Evolutionary conservation across 2,113 vertebrate genomes (phyloP), one percentile per base, ranked within the genome.

Genomic region (Phaethon lepturus): DNA sequence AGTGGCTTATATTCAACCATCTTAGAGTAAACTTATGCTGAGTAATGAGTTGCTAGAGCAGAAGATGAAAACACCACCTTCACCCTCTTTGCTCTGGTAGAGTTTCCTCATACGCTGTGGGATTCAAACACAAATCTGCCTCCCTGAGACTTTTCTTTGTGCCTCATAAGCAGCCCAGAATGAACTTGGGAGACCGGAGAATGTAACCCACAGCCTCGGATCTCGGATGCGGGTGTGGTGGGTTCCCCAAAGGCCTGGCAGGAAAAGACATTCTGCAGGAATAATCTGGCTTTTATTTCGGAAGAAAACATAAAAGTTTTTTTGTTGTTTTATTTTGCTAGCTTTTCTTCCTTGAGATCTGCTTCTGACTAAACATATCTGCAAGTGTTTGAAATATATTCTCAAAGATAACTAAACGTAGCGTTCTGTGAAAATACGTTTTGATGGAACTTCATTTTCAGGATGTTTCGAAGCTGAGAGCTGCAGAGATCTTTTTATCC

Each of bases 401-500:
- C 91, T 94, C 40, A 87, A 53, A 84, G 60, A 74, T 80, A 92
- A 79, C 9, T 9, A 86, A 94, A 82, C 0, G 0, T 79, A 47
- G n/a, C 28, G 85, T 77, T 95, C 72, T 81, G n/a, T 97, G 42
- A 92, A 94, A 93, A 94, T 75, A 47, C 26, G 14, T 96, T 85
- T 88, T 90, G 79, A 71, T 94, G 44, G 58, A 94, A 95, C 50
- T 86, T 91, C 56, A 86, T 91, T 79, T 88, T 79, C 86, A 78
- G 38, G 63, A 42, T 47, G 53, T 88, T 93, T 80, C 8, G 7
- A 84, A 93, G 69, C 94, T 66, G 80, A 92, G 40, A 80, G n/a
- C 58, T 84, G 62, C 89, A 64, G 63, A 92, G 75, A 93, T 95
- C 89, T 91, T 85, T 91, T 92, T 94, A 86, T 87, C 90, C 94